Percentiles rank a stretch among this genome's conserved stretches.
phyloP scores from a whole-genome alignment of 2,888 invertebrate genomes.

The Cantharis flavilabris region DNA sequence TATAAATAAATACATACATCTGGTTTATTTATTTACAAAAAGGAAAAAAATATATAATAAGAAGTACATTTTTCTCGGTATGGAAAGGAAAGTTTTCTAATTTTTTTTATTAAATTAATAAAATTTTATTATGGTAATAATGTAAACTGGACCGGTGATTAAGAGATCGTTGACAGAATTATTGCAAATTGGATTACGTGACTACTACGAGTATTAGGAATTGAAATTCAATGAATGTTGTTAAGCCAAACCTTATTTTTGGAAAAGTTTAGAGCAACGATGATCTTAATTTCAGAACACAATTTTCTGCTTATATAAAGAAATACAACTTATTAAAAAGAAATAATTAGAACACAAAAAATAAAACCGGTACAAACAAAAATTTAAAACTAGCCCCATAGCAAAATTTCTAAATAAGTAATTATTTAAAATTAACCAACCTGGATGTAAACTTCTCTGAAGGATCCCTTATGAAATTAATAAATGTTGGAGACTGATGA shows the following conservation, averaged over 20 bases:
- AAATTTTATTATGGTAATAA: background rate
- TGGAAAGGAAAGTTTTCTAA: background rate
- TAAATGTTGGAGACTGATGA: conserved; percentile 62
- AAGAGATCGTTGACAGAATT: background rate
- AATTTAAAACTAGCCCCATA: background rate
- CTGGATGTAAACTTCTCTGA: conserved; percentile 60
- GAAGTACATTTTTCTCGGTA: background rate
- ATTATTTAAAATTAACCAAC: conserved; percentile 44
- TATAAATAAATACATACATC: too few relatives aligned
- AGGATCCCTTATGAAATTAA: conserved; percentile 66
- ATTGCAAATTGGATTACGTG: background rate
- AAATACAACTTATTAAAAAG: background rate
- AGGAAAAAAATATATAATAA: background rate
- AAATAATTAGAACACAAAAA: background rate
- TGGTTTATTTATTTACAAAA: too few relatives aligned
- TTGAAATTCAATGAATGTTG: background rate
- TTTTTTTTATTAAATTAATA: background rate
- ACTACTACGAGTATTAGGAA: background rate
- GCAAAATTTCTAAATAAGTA: background rate
- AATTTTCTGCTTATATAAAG: background rate
- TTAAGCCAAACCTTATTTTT: background rate
- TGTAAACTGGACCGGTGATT: background rate
- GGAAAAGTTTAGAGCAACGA: too few relatives aligned
- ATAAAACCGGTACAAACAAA: background rate
- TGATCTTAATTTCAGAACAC: background rate